These are phyloP conservation scores for Zaprionus ghesquierei DNA, from an alignment of 1,140 invertebrate species.

Conservation along the genomic window DNA sequence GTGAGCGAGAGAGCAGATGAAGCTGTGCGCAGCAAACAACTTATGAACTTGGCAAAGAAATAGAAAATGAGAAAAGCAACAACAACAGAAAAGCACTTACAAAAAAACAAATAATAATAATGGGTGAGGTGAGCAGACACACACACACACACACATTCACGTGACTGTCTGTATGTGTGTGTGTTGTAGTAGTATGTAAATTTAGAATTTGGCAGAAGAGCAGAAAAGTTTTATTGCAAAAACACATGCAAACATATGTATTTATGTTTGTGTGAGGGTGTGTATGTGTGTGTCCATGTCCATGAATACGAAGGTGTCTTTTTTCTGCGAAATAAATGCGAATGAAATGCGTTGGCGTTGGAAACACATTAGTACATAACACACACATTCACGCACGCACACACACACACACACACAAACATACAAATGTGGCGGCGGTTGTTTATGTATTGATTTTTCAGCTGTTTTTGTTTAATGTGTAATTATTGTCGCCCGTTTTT, in stretches of 20 bases:
- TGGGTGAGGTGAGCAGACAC: background rate
- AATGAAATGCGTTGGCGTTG: conserved; percentile 10
- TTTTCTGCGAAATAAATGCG: conserved; percentile 14
- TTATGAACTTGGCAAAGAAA: conserved; percentile 71
- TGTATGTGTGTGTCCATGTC: conserved; percentile 46
- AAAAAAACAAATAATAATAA: conserved; percentile 33
- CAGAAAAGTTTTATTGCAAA: conserved; percentile 28
- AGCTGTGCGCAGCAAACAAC: conserved; percentile 8
- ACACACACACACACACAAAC: background rate
- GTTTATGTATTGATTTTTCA: conserved; percentile 58
- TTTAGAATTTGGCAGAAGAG: conserved; percentile 64
- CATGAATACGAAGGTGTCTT: conserved; percentile 69
- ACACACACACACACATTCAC: background rate
- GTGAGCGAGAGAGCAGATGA: background rate
- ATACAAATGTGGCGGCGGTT: background rate
- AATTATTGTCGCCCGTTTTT: background rate
- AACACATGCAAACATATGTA: background rate
- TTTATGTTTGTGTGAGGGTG: background rate
- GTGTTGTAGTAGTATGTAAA: conserved; percentile 34
- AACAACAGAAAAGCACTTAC: conserved; percentile 23
- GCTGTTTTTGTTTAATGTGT: conserved; percentile 36
- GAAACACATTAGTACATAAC: background rate
- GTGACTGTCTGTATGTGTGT: conserved; percentile 25
- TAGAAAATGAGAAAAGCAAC: conserved; percentile 13
- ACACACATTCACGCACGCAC: background rate